Percentiles rank a stretch among this genome's conserved stretches.
Conservation (phyloP, 2,888 invertebrate species). For the Craniophora ligustri region DNA sequence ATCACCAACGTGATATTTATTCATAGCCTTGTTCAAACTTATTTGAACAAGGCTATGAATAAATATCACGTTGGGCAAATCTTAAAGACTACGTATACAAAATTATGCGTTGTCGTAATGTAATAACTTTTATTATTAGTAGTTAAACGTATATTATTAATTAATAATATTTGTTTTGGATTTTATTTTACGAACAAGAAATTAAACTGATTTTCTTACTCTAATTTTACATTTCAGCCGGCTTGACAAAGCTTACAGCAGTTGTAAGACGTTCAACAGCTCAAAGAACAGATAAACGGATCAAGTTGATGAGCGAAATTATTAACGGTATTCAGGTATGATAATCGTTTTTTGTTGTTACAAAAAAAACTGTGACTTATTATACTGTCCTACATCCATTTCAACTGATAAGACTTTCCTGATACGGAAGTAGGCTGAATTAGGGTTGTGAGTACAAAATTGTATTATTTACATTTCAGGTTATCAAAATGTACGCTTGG, state of each 20-base stretch:
- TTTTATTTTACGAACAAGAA: too few species aligned
- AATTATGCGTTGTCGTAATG: too few species aligned
- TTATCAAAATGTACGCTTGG: constrained; percentile 98
- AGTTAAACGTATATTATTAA: too few species aligned
- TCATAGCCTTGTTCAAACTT: too few species aligned
- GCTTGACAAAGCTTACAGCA: constrained; percentile 75
- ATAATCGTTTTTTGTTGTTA: not conserved
- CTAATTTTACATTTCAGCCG: constrained; percentile 61
- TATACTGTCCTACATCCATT: not conserved
- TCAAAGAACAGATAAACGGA: constrained; percentile 93
- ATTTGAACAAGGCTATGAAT: too few species aligned
- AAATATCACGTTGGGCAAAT: too few species aligned
- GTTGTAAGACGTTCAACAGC: constrained; percentile 89
- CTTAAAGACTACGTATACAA: too few species aligned
- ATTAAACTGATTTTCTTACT: too few species aligned
- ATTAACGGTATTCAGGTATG: constrained; percentile 94
- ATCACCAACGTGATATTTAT: too few species aligned
- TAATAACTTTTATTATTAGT: too few species aligned
- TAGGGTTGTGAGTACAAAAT: not conserved
- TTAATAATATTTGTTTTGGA: too few species aligned
- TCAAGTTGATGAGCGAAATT: constrained; percentile 96
- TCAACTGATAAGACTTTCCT: not conserved
- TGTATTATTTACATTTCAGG: constrained; percentile 74
- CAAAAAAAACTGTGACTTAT: not conserved
- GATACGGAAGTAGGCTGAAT: not conserved